Evolutionary conservation across 2,113 vertebrate species (phyloP), one percentile per base, ranked within the genome.

Genomic region (Ctenomys sociabilis): DNA sequence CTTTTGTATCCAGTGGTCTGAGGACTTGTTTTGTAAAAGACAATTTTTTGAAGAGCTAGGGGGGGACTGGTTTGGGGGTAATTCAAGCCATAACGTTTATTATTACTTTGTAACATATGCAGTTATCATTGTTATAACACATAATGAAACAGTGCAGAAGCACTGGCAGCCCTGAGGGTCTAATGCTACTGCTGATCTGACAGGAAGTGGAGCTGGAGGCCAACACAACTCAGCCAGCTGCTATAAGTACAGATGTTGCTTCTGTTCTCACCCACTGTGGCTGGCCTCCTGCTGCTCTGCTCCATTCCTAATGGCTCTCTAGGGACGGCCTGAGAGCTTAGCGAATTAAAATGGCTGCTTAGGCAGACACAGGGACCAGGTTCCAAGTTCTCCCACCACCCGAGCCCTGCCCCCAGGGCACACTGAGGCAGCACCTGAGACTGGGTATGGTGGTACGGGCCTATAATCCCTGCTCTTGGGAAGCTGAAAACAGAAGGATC

Each of bases 141-240:
- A 77, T 77, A 30, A 45, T 77, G 43, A 77, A 77, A 49, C 26
- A 45, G 12, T 77, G 43, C 14, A 77, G 26, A 45, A 49, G 16
- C 6, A 45, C 43, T 30, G 43, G 43, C 43, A 77, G 40, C 43
- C 26, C 12, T 7, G 2, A 49, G 19, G 30, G 45, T 77, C 73
- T 30, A 45, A 7, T 45, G 72, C 73, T 26, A 43, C 73, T 45
- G 37, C 40, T 7, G 40, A 45, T 7, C 73, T 45, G 40, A 45
- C 40, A 3, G 73, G 73, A 45, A 26, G 26, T 77, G 16, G 73
- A 30, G 73, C 10, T 77, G 5, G 30, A 28, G 43, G 40, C 26
- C 30, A 28, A 77, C 5, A 0, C 28, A 45, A 7, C 30, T 12
- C 43, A 1, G 24, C 43, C 5, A 28, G 40, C 2, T 6, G 43